Conservation (phyloP, 2,888 invertebrate genomes). For the Cyrtodaria siliqua region DNA sequence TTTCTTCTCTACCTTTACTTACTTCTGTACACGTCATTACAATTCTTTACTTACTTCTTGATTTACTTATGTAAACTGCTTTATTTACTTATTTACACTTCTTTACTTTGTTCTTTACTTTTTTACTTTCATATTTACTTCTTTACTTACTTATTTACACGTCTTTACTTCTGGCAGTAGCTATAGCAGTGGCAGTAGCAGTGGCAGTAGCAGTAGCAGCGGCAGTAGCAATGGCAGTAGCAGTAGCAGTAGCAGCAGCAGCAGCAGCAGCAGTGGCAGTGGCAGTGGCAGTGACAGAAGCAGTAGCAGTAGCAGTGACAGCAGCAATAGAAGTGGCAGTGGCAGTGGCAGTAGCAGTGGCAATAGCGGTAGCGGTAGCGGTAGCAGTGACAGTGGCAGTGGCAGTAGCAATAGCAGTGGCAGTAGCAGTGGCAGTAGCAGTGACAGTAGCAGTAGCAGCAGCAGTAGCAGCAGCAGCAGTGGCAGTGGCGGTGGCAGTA, state of each 20-base stretch:
- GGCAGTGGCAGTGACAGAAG: no score
- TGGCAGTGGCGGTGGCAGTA: neutral
- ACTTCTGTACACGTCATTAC: no score
- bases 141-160: no score
- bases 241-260: neutral
- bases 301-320: no score
- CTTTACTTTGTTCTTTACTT: no score
- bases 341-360: neutral
- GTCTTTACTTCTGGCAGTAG: no score
- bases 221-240: neutral
- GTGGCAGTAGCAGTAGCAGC: neutral
- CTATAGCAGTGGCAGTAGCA: no score
- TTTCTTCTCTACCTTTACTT: no score
- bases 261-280: neutral
- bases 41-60: no score
- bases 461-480: neutral
- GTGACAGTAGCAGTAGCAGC: neutral
- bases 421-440: neutral
- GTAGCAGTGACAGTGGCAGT: neutral
- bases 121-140: no score
- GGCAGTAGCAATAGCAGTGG: neutral
- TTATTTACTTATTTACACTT: no score
- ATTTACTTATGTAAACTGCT: no score
- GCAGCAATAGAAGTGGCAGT: neutral
- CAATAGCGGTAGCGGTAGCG: neutral